Percentiles rank a stretch among this genome's conserved stretches.
These are phyloP conservation scores for Cryptosula pallasiana DNA, from an alignment of 2,888 invertebrate genomes.

Conservation along the genomic window DNA sequence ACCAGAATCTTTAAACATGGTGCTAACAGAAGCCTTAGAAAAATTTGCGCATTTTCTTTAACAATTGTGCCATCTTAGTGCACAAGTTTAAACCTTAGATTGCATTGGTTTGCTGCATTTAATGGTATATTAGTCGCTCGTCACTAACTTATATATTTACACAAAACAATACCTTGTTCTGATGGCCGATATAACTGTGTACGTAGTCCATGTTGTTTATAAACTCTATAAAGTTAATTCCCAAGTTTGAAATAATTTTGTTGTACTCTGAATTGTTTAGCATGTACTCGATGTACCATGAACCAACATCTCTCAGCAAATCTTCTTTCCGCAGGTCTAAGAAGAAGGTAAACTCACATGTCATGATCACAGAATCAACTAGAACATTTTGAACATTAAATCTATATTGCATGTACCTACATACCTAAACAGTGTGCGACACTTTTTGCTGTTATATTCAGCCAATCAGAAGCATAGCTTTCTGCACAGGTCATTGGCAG, in stretches of 20 bases:
- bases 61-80: too few relatives aligned
- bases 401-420: too few relatives aligned
- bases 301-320: background rate
- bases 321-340: background rate
- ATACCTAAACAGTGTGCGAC: background rate
- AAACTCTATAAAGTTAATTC: slow-evolving; percentile 9
- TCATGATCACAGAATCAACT: too few relatives aligned
- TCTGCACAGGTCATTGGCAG: too few relatives aligned
- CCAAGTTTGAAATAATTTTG: background rate
- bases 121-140: too few relatives aligned
- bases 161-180: background rate
- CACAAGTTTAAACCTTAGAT: too few relatives aligned
- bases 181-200: slow-evolving; percentile 6
- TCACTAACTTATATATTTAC: too few relatives aligned
- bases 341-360: background rate
- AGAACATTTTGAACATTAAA: too few relatives aligned
- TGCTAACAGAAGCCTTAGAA: too few relatives aligned
- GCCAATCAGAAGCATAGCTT: background rate
- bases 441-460: background rate
- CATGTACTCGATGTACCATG: background rate
- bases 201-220: slow-evolving; percentile 6
- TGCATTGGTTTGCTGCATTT: too few relatives aligned
- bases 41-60: too few relatives aligned
- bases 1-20: too few relatives aligned
- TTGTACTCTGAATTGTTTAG: background rate